Evolutionary conservation across 2,888 invertebrate species (phyloP).

Genomic region (Aphelenchoides bicaudatus): DNA sequence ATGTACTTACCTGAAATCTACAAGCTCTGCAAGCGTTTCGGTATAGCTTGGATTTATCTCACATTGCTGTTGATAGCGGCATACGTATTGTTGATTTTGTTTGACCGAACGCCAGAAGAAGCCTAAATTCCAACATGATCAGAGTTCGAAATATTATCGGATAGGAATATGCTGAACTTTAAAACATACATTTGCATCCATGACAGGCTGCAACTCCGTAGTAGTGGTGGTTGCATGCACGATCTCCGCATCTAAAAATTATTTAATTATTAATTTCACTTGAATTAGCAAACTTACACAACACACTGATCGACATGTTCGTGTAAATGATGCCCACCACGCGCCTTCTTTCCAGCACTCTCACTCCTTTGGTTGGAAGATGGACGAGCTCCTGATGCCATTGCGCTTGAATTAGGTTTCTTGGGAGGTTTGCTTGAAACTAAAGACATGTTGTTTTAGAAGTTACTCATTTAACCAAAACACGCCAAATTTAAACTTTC

Average conservation of each 20-base stretch:
- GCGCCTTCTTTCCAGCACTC: conserved; percentile 24
- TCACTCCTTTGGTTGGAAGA: conserved; percentile 40
- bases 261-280: conserved; percentile 50
- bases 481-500: too few relatives aligned
- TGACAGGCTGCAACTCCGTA: conserved; percentile 57
- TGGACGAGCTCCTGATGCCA: conserved; percentile 41
- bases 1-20: too few relatives aligned
- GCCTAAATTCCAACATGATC: too few relatives aligned
- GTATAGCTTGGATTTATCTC: conserved; percentile 48
- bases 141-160: too few relatives aligned
- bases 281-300: not conserved
- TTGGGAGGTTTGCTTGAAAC: too few relatives aligned
- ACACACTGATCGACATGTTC: conserved; percentile 16
- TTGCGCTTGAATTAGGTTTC: too few relatives aligned
- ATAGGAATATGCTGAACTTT: conserved; percentile 17
- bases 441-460: too few relatives aligned
- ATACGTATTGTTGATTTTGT: conserved; percentile 44
- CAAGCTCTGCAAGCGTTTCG: too few relatives aligned
- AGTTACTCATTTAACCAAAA: too few relatives aligned
- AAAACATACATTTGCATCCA: conserved; percentile 35
- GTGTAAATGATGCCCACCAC: conserved; percentile 23
- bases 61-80: conserved; percentile 53
- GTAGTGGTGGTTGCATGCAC: conserved; percentile 55
- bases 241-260: conserved; percentile 56
- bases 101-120: conserved; percentile 59